Conservation (phyloP, 2,113 vertebrate genomes). For the Tyto alba region DNA sequence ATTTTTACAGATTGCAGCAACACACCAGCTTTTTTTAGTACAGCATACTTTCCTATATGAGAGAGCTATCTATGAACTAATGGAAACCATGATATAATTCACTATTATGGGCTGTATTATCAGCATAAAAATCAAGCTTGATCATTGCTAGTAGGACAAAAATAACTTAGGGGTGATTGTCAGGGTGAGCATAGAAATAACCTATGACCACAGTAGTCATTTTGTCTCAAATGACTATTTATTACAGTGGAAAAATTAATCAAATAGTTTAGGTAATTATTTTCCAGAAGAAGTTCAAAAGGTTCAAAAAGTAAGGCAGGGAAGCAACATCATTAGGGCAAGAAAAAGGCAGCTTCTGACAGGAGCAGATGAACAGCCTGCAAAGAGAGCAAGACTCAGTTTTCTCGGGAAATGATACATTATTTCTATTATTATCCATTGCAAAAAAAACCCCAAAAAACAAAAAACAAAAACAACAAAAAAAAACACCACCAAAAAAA, state of each 20-base stretch:
- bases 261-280: background rate
- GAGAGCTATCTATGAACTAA: background rate
- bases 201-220: accelerated
- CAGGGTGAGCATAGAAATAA: background rate
- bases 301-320: background rate
- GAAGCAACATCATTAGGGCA: background rate
- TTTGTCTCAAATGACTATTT: background rate
- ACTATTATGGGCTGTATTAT: background rate
- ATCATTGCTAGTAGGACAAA: background rate
- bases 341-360: background rate
- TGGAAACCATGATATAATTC: background rate
- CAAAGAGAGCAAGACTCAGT: background rate
- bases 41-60: background rate
- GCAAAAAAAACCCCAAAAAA: background rate
- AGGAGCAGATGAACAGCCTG: background rate
- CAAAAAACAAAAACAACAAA: background rate
- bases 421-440: slow-evolving; percentile 26
- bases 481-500: too few species aligned
- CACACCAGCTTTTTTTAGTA: background rate
- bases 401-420: slow-evolving; percentile 18
- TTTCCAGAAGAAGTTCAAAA: background rate
- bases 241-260: background rate
- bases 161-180: background rate
- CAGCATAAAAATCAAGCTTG: background rate
- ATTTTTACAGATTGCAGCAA: background rate